Conservation (phyloP, 2,888 invertebrate species). For the Chymomyza procnemis region DNA sequence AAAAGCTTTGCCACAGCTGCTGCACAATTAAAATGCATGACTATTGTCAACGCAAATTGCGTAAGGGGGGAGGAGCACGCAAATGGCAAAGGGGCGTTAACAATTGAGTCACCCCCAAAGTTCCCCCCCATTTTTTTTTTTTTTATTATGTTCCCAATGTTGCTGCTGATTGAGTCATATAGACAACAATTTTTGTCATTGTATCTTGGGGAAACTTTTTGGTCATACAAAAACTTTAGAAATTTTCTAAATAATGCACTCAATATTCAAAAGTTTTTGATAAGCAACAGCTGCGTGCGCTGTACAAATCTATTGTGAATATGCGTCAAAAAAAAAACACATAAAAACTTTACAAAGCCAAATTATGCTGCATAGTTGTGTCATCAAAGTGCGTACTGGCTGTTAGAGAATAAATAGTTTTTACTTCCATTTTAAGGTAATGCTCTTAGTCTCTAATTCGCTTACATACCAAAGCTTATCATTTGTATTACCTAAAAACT, state of each 20-base stretch:
- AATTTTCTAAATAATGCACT: conserved; percentile 56
- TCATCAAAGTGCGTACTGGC: no score
- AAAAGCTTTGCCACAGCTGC: conserved; percentile 44
- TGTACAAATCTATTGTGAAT: neutral
- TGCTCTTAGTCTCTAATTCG: no score
- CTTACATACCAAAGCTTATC: no score
- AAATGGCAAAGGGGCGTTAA: neutral
- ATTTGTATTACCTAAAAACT: no score
- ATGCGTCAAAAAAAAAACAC: neutral
- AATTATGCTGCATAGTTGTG: neutral
- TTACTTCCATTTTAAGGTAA: no score
- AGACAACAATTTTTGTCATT: neutral
- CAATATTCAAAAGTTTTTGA: conserved; percentile 53
- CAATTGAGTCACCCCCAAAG: neutral
- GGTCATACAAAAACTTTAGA: conserved; percentile 46
- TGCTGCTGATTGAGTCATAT: neutral
- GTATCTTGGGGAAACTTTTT: conserved; percentile 13
- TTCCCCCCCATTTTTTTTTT: neutral
- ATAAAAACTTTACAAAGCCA: neutral
- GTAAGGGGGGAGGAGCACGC: conserved; percentile 38
- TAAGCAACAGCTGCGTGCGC: conserved; percentile 55
- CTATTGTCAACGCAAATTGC: conserved; percentile 68
- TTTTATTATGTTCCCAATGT: neutral
- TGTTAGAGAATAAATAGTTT: no score
- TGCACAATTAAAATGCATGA: conserved; percentile 71